Percentiles rank a stretch among this genome's conserved stretches.
Evolutionary conservation across 2,113 vertebrate species (phyloP).

Genomic region (Podarcis raffonei): DNA sequence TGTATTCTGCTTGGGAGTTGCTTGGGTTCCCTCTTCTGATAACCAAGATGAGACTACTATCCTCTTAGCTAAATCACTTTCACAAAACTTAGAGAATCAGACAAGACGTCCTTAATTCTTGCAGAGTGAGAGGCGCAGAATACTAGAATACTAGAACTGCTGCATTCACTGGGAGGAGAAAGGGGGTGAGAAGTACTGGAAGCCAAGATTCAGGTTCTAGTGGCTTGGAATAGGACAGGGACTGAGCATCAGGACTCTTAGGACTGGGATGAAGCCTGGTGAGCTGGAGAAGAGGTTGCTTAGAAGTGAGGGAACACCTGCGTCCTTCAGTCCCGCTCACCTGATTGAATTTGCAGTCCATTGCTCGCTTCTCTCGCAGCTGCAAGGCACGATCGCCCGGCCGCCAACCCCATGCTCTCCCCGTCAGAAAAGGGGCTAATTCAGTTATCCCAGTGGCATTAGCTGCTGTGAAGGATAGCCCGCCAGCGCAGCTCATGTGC

Average conservation of each 20-base stretch:
- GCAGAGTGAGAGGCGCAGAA: background rate
- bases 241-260: background rate
- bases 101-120: background rate
- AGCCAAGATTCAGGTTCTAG: background rate
- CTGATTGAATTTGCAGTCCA: slow-evolving; percentile 84
- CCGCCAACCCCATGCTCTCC: slow-evolving; percentile 85
- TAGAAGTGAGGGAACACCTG: slow-evolving; percentile 34
- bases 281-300: background rate
- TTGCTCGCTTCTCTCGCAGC: slow-evolving; percentile 76
- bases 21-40: background rate
- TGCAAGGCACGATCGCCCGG: slow-evolving; percentile 83
- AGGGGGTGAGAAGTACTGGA: background rate
- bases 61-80: background rate
- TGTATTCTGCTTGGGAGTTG: background rate
- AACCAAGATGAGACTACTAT: background rate
- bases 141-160: background rate
- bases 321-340: slow-evolving; percentile 60
- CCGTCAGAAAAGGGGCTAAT: slow-evolving; percentile 84
- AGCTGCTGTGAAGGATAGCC: slow-evolving; percentile 83
- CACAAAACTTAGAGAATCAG: background rate
- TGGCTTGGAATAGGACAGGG: background rate
- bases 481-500: slow-evolving; percentile 75
- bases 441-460: slow-evolving; percentile 89
- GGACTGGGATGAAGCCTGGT: background rate
- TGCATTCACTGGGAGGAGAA: background rate